Base-by-base conservation (phyloP, 92 coral and sea anemone species). In the Zoanthus gigantus region DNA sequence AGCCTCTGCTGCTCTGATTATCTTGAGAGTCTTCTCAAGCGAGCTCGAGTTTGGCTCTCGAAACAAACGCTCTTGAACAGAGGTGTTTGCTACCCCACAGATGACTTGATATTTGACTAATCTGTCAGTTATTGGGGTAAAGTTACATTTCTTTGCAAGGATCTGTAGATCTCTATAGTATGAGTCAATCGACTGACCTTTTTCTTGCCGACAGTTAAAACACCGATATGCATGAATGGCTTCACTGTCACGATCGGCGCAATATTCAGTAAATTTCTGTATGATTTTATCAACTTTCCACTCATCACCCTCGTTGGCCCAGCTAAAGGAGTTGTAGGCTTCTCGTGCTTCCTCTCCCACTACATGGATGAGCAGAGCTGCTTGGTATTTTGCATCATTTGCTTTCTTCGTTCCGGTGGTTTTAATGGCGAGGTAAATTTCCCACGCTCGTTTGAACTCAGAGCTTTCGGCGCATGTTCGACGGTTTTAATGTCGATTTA, bases 281-380 rank as follows among this genome's bases (percentile, higher is more conserved):
- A 37, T 37, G 42, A 37, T 37, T 37, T 37, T 78, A 11, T 68
- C 78, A 18, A 53, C 54, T 50, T 77, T 78, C 90, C 71, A 77
- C n/a, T 56, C 73, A 48, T 88, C 80, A 58, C 74, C 86, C 16
- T 79, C 80, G 1, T 9, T 18, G 54, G 30, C 74, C 90, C 82
- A 79, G 0, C 74, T 71, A 34, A 88, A 79, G 0, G 86, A 50
- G 47, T 78, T 87, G 86, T 78, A 37, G 42, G 78, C 74, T 23
- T 78, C 90, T 60, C 75, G 18, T 15, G 75, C 90, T 9, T 79
- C 85, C 29, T 79, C 80, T 16, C 86, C 86, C 23, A 79, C 60
- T 0, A 67, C 78, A 68, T 78, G 90, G 42, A 87, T 52, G n/a
- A 78, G 6, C 1, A 76, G 66, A 0, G 66, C 67, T 53, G 65